Evolutionary conservation across 37 sponge, comb jelly and placozoan species (phyloP).

Genomic region (Ianthella basta): DNA sequence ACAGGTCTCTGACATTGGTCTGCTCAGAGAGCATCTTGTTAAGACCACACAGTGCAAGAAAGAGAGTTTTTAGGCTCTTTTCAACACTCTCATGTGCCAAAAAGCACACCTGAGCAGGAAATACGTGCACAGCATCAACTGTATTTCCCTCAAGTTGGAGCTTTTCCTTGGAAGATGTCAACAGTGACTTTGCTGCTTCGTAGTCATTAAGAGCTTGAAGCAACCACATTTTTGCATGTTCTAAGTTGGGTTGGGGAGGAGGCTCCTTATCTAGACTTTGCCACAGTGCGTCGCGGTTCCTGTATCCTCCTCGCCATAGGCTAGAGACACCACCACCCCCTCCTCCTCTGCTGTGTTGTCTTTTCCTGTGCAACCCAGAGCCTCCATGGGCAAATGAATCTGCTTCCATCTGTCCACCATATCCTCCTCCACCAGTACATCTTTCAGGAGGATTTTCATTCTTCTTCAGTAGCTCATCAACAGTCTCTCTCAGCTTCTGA

Average conservation of each 20-base stretch:
- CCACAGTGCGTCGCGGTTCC: constrained; percentile 11
- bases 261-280: neutral
- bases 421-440: no score
- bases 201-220: constrained; percentile 14
- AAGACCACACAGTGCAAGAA: constrained; percentile 51
- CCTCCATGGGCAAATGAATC: no score
- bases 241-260: constrained; percentile 24
- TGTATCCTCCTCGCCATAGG: constrained; percentile 1
- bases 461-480: no score
- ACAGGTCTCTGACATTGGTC: constrained; percentile 37
- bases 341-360: neutral
- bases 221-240: constrained; percentile 16
- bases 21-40: neutral
- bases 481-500: no score
- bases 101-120: constrained; percentile 76
- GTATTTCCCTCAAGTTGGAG: neutral
- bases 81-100: constrained; percentile 71
- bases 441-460: no score
- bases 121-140: neutral
- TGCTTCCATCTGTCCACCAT: no score
- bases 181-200: constrained; percentile 6
- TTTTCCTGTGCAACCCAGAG: neutral
- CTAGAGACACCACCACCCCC: neutral
- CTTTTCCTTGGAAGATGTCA: neutral
- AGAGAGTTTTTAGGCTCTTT: constrained; percentile 66